A percentile compares a stretch with the other conserved stretches of the same genome.
Conservation (phyloP, 2,113 vertebrate species). For the Microtus montanus region DNA sequence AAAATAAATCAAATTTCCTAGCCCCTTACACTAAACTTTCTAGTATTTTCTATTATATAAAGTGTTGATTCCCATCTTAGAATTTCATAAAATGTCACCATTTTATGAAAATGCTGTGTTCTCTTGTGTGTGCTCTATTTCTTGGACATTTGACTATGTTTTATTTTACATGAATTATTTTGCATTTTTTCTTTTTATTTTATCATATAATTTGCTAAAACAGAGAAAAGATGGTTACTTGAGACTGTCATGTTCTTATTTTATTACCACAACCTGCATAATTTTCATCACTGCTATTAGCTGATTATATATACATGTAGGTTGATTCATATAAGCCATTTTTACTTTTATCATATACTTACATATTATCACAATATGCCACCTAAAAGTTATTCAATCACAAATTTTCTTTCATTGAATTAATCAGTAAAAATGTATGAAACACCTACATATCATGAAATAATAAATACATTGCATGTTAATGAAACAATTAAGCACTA, state of each 20-base stretch:
- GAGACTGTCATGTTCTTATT: not conserved
- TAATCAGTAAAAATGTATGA: not conserved
- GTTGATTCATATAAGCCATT: not conserved
- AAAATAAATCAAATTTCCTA: not conserved
- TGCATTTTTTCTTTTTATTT: not conserved
- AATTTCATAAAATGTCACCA: not conserved
- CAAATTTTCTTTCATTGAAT: not conserved
- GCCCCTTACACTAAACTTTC: not conserved
- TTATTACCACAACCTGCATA: not conserved
- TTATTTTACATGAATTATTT: not conserved
- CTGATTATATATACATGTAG: not conserved
- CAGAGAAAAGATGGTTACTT: not conserved
- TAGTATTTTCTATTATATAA: not conserved
- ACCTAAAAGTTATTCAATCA: not conserved
- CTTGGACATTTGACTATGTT: not conserved
- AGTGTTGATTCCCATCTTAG: not conserved
- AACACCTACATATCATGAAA: not conserved
- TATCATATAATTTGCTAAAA: not conserved
- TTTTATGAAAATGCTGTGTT: no score
- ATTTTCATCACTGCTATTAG: not conserved
- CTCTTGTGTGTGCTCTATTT: not conserved
- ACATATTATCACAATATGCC: not conserved
- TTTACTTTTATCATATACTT: not conserved
- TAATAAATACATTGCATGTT: not conserved
- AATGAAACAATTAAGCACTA: not conserved